Base-by-base conservation (phyloP, 1,140 invertebrate species). In the Helicoverpa armigera region DNA sequence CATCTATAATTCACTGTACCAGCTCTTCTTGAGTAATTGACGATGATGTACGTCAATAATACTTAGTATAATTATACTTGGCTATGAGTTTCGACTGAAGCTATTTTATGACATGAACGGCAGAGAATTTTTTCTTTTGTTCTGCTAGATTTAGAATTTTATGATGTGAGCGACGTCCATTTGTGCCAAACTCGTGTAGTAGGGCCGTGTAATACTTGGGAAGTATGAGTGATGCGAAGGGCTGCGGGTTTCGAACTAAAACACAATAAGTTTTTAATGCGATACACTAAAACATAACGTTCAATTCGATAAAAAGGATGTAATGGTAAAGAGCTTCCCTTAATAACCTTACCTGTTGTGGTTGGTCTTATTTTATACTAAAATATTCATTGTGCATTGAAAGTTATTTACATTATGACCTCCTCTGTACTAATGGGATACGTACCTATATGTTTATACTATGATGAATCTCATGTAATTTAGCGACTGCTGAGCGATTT, bases 31-130 rank as follows among this genome's bases (percentile, higher is more conserved):
- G 16, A 7, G 63, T 65, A 65, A 43, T 65, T 65, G 63, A 65
- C 63, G 43, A 65, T 65, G 63, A 65, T 65, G 63, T 43, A 10
- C 43, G 63, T 65, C 63, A 65, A 65, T 65, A 43, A 31, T 65
- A 65, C 63, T 65, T 43, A 48, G 63, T 65, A 48, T 61, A 61
- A 61, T 61, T 61, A 61, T 10, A 61, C 58, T 65, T 65, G 63
- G 63, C 63, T 48, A 48, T 48, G 63, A 65, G 63, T 65, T 65
- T 29, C 63, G 35, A 65, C 35, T 65, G 63, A 16, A 43, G 29
- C 7, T 65, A 65, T 61, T 61, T 61, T 31, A 61, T 61, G 58
- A 61, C 58, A 29, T 29, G 23, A 61, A 43, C 35, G 35, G 35
- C 35, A 43, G 35, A 5, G 35, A 18, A 60, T 60, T 61, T 61